phyloP scores from a whole-genome alignment of 2,888 invertebrate genomes.

The Tubiluchus corallicola region DNA sequence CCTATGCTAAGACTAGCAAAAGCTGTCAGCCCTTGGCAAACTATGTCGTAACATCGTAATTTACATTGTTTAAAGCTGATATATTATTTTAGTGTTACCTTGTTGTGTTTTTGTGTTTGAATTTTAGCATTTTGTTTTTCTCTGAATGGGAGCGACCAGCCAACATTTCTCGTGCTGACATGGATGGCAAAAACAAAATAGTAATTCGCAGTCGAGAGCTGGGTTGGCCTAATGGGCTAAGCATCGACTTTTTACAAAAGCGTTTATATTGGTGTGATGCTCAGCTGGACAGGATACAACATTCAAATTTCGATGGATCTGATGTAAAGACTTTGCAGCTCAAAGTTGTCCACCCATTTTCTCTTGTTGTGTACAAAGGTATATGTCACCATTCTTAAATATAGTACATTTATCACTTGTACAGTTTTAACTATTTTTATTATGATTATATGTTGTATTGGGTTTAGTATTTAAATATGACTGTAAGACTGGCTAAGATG shows the following conservation, averaged over 20 bases:
- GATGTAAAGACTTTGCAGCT: constrained; percentile 78
- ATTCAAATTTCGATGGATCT: constrained; percentile 70
- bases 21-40: too few species aligned
- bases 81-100: too few species aligned
- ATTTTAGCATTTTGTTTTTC: constrained; percentile 79
- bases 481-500: too few species aligned
- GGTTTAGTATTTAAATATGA: too few species aligned
- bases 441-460: too few species aligned
- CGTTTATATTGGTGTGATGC: constrained; percentile 96
- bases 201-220: constrained; percentile 76
- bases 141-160: constrained; percentile 93
- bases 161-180: constrained; percentile 76
- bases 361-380: constrained; percentile 49
- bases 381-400: constrained; percentile 35
- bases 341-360: constrained; percentile 66
- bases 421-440: too few species aligned
- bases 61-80: too few species aligned
- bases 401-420: too few species aligned
- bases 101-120: too few species aligned
- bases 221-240: constrained; percentile 93
- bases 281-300: constrained; percentile 81
- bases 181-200: constrained; percentile 67
- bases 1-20: too few species aligned
- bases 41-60: too few species aligned
- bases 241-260: constrained; percentile 70